Conservation (phyloP, 2,888 invertebrate species). For the Ophonus ardosiacus region DNA sequence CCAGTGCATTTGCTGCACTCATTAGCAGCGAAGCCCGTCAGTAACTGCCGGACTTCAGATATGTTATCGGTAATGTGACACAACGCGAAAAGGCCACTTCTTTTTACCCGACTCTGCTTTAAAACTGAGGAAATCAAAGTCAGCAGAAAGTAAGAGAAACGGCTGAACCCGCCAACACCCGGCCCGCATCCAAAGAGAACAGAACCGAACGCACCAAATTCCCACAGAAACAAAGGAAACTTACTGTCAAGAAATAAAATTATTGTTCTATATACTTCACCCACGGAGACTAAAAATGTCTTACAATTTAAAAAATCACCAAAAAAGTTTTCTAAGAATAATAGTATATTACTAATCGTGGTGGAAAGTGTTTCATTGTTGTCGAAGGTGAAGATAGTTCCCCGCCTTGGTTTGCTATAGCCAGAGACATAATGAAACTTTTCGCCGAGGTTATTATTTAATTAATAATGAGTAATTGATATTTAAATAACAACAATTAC, state of each 20-base stretch:
- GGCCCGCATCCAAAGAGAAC: constrained; percentile 50
- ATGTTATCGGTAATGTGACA: constrained; percentile 64
- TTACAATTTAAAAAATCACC: no score
- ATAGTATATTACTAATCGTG: no score
- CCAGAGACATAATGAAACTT: no score
- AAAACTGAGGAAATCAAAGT: constrained; percentile 64
- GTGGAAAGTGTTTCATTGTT: no score
- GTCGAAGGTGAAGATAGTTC: no score
- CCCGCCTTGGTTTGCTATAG: no score
- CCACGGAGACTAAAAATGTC: not conserved
- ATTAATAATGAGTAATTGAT: no score
- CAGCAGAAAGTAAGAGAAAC: constrained; percentile 64
- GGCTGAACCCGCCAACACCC: constrained; percentile 24
- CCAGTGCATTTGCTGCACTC: constrained; percentile 25
- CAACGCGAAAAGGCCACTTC: constrained; percentile 61
- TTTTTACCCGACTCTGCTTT: constrained; percentile 62
- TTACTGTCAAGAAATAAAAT: not conserved
- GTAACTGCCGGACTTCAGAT: constrained; percentile 58
- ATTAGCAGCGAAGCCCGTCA: constrained; percentile 24
- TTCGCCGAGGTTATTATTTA: no score
- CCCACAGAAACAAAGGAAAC: not conserved
- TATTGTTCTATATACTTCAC: not conserved
- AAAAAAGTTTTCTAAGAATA: no score
- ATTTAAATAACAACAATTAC: no score
- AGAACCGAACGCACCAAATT: not conserved